These are phyloP conservation scores for Cryptus armator DNA, from an alignment of 2,888 invertebrate species.

Conservation along the genomic window DNA sequence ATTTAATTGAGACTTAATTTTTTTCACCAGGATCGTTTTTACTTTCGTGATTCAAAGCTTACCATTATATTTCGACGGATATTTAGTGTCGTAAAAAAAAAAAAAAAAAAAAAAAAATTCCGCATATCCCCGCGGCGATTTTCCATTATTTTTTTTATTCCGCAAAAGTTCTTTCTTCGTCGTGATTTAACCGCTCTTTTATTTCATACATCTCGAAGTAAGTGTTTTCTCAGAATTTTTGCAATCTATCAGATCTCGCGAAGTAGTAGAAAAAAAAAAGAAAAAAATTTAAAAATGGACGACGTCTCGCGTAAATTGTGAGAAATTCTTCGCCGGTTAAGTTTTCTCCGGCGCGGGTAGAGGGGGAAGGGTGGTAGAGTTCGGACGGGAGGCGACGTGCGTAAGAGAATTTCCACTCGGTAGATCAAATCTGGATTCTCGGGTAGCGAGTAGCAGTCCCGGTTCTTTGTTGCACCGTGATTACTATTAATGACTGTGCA, in stretches of 20 bases:
- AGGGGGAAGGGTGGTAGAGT: background rate
- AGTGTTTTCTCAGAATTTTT: slow-evolving; percentile 19
- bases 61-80: background rate
- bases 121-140: background rate
- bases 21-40: background rate
- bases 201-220: slow-evolving; percentile 44
- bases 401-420: slow-evolving; percentile 69
- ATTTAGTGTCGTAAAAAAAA: background rate
- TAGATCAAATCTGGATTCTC: slow-evolving; percentile 71
- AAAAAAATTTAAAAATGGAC: slow-evolving; percentile 19
- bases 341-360: slow-evolving; percentile 24
- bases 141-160: background rate
- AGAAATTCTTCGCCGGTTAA: slow-evolving; percentile 66
- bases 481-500: slow-evolving; percentile 72
- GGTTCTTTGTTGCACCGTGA: slow-evolving; percentile 73
- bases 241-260: slow-evolving; percentile 38
- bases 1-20: slow-evolving; percentile 36
- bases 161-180: slow-evolving; percentile 15
- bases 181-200: slow-evolving; percentile 53
- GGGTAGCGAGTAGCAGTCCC: slow-evolving; percentile 54
- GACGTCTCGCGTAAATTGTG: slow-evolving; percentile 65
- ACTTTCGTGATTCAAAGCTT: background rate
- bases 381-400: slow-evolving; percentile 45
- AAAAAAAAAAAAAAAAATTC: background rate
- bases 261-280: slow-evolving; percentile 49